These are phyloP conservation scores for Sycophila sp. DNA, from an alignment of 1,140 invertebrate species.

Conservation along the genomic window DNA sequence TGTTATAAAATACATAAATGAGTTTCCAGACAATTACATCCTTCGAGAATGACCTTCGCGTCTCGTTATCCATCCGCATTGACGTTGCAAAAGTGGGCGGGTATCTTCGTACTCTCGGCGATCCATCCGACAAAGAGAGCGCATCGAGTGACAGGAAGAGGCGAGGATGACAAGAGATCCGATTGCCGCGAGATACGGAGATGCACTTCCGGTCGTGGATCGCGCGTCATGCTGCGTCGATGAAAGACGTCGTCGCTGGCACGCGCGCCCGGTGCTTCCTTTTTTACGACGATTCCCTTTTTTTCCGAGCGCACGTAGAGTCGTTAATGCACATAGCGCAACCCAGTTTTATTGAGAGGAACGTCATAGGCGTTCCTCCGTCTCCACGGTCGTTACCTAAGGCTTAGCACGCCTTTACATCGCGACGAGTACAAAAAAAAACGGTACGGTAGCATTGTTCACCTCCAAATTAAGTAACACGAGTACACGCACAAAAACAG, in stretches of 20 bases:
- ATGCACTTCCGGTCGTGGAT: conserved; percentile 1
- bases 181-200: neutral
- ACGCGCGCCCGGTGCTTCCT: too few relatives aligned
- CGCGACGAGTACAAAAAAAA: too few relatives aligned
- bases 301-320: neutral
- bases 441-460: too few relatives aligned
- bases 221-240: neutral
- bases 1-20: too few relatives aligned
- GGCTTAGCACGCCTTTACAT: too few relatives aligned
- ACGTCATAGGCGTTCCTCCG: too few relatives aligned
- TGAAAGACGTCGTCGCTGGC: neutral
- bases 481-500: too few relatives aligned
- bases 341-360: neutral
- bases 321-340: too few relatives aligned
- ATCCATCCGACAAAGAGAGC: conserved; percentile 32
- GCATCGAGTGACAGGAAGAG: conserved; percentile 48
- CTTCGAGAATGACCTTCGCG: too few relatives aligned
- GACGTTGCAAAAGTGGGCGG: neutral
- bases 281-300: neutral
- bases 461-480: too few relatives aligned
- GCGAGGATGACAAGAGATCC: conserved; percentile 8
- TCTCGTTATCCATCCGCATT: conserved; percentile 12
- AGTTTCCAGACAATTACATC: too few relatives aligned
- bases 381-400: too few relatives aligned
- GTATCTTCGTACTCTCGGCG: neutral